Base-by-base conservation (phyloP, 2,888 invertebrate genomes). In the Drosophila prolongata region DNA sequence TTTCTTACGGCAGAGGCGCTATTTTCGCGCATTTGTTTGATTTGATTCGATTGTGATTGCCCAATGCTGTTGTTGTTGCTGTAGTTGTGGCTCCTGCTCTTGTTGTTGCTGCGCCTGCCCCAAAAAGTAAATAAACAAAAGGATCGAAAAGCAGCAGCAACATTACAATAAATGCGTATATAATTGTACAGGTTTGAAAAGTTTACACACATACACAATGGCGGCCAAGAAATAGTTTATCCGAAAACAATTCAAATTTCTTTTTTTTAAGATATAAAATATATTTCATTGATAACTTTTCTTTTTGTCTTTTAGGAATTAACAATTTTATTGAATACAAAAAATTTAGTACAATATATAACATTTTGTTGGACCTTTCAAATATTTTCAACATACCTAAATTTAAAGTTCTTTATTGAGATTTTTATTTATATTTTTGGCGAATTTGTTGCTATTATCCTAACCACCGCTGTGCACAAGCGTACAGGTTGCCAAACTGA, bases 111-210 rank as follows among this genome's bases (percentile, higher is more conserved):
- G 76, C 46, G 77, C 70, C 77, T 84, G 82, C 87, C 83, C 87
- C 78, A 82, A 79, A 83, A 85, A 77, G 86, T 85, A 83, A 83
- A 83, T 83, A 84, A 84, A 84, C 87, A 84, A 84, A 81, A 56
- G 86, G 68, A 68, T 46, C 76, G 54, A 64, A 50, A 27, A 30
- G 56, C 75, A 60, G 58, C 68, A 81, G 56, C 82, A 69, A 86
- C 84, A 82, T 86, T 82, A 82, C 81, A 81, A 78, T 76, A 81
- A 85, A 77, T 79, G 85, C 81, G 67, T 79, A 68, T 77, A 75
- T 80, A 79, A 79, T 80, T 76, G 81, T 76, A 77, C 72, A 64
- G 70, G 60, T 59, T 65, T 76, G 61, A 64, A 79, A 80, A 81
- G 83, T 82, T 85, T 82, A 86, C 80, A 82, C 55, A 66, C 38